These are phyloP conservation scores for Gallinago media DNA, from an alignment of 2,113 vertebrate species.

Conservation along the genomic window DNA sequence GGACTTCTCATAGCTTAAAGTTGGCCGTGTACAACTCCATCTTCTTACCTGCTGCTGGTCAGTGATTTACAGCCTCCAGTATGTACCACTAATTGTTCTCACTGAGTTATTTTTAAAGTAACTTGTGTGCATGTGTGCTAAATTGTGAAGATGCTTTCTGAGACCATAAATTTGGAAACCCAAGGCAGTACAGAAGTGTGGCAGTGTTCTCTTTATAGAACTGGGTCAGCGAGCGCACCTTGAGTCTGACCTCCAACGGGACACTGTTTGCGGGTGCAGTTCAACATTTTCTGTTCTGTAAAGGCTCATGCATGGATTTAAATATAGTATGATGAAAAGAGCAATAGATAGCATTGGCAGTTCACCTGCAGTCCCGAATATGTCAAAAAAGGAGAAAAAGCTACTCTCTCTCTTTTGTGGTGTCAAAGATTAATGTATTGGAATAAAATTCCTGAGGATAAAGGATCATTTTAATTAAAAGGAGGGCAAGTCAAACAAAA, in stretches of 20 bases:
- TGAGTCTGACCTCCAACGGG: not conserved
- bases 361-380: not conserved
- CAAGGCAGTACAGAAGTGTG: not conserved
- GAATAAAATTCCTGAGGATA: not conserved
- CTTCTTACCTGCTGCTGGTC: not conserved
- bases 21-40: not conserved
- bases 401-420: not conserved
- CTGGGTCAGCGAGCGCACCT: not conserved
- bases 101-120: not conserved
- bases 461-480: not conserved
- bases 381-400: not conserved
- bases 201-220: slow-evolving; percentile 43
- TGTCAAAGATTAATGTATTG: not conserved
- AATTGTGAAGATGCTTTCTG: not conserved
- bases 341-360: not conserved
- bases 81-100: not conserved
- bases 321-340: not conserved
- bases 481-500: not conserved
- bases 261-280: not conserved
- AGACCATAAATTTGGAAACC: not conserved
- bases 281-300: not conserved
- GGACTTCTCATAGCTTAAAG: not conserved
- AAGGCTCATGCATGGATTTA: not conserved
- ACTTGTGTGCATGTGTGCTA: not conserved
- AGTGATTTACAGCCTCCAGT: not conserved